Evolutionary conservation across 2,888 invertebrate genomes (phyloP), one percentile per base, ranked within the genome.

Genomic region (Heliconius ismenius): DNA sequence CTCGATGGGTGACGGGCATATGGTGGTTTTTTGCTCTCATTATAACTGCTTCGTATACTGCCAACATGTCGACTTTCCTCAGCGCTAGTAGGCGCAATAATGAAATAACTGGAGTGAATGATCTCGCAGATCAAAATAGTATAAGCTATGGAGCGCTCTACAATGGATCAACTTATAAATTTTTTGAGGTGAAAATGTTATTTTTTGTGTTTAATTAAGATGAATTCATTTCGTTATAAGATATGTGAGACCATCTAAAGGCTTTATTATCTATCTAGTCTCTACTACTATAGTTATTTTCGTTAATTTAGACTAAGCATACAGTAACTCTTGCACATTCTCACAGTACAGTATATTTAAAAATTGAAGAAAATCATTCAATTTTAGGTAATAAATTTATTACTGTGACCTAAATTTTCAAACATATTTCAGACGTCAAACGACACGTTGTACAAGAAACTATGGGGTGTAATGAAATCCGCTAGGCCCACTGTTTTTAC

Each of bases 21-120:
- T 97, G 97, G 98, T 98, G 98, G 98, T 98, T 98, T 90, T 98
- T 98, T 89, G 97, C 98, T 0, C 93, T 98, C 75, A 98, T 98
- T 88, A 96, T 98, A 95, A 97, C 98, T 36, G 97, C 98, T 10
- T 98, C 98, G 0, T 94, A 94, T 76, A 94, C 93, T 0, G 94
- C 94, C 74, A 98, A 98, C 89, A 97, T 98, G 83, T 97, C 98
- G 13, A 97, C 98, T 21, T 98, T 98, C 87, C 94, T 98, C 32
- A 97, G 97, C 77, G 96, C 96, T 83, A 96, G 96, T 81, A 95
- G 97, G 67, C 96, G 97, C 93, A 97, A 96, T 80, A 96, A 95
- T 24, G 96, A 97, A n/a, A 97, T 98, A 80, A 96, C 96, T 83
- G 96, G 96, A 84, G 97, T 97, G 0, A 97, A 98, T 84, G 97